Conservation (phyloP, 1,140 invertebrate genomes). For the Dendroctonus ponderosae region DNA sequence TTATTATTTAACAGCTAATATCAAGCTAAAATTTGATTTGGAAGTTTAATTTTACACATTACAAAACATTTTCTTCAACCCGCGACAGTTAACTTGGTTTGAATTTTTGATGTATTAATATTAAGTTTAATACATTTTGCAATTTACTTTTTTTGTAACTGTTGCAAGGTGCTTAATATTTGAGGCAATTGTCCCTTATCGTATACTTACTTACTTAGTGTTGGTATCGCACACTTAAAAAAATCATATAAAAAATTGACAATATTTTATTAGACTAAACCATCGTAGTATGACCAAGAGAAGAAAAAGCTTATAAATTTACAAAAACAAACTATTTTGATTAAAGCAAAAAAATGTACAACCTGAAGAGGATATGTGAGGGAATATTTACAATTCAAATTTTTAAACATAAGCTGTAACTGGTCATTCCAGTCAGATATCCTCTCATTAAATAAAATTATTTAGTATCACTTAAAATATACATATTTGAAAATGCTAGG, state of each 20-base stretch:
- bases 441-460: constrained; percentile 12
- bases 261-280: constrained; percentile 10
- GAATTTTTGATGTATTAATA: too few species aligned
- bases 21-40: too few species aligned
- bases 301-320: constrained; percentile 22
- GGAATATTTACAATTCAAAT: neutral
- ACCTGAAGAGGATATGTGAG: constrained; percentile 6
- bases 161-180: constrained; percentile 8
- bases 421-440: neutral
- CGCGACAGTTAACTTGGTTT: neutral
- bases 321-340: constrained; percentile 17
- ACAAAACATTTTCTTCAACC: too few species aligned
- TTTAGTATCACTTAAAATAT: constrained; percentile 21
- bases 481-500: constrained; percentile 15
- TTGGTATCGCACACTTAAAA: constrained; percentile 4
- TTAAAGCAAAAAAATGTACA: constrained; percentile 23
- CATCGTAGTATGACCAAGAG: constrained; percentile 4
- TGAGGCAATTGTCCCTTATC: constrained; percentile 1
- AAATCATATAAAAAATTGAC: constrained; percentile 24
- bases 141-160: constrained; percentile 4
- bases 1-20: too few species aligned
- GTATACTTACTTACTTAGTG: constrained; percentile 2
- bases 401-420: neutral
- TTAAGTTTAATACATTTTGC: too few species aligned
- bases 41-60: too few species aligned